Evolutionary conservation across 2,888 invertebrate genomes (phyloP).

Genomic region (Pheosia tremula): DNA sequence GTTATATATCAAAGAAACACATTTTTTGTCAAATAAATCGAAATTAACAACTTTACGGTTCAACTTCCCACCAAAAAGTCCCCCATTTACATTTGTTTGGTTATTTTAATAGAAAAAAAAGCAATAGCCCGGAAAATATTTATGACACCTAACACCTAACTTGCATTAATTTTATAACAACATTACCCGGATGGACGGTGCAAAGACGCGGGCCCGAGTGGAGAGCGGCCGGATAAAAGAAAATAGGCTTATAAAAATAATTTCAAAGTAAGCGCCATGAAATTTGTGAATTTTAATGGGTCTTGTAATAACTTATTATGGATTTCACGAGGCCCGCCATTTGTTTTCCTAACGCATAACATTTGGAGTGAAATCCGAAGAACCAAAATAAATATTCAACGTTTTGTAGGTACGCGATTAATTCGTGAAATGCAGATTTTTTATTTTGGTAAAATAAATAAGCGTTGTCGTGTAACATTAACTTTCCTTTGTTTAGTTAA

Average conservation of each 20-base stretch:
- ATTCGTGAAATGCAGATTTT: neutral
- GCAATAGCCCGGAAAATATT: neutral
- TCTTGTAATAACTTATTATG: conserved; percentile 19
- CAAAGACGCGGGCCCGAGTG: neutral
- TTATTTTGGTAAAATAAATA: neutral
- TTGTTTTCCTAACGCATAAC: conserved; percentile 23
- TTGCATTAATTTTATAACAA: neutral
- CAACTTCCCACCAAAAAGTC: too few relatives aligned
- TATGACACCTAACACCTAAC: neutral
- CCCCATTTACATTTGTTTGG: neutral
- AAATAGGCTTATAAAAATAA: conserved; percentile 11
- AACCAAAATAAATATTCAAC: conserved; percentile 39
- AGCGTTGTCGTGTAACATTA: neutral
- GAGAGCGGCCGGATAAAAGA: conserved; percentile 3
- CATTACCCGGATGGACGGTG: neutral
- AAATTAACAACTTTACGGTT: too few relatives aligned
- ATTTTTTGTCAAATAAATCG: too few relatives aligned
- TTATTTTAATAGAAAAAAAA: neutral
- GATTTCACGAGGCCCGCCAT: conserved; percentile 21
- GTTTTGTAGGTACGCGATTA: conserved; percentile 22
- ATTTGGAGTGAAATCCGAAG: conserved; percentile 27
- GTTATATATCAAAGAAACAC: too few relatives aligned
- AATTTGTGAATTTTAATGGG: conserved; percentile 19
- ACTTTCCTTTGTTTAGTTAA: conserved; percentile 21
- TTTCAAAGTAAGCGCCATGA: conserved; percentile 10